Base-by-base conservation (phyloP, 2,888 invertebrate species). In the Luffia ferchaultella region DNA sequence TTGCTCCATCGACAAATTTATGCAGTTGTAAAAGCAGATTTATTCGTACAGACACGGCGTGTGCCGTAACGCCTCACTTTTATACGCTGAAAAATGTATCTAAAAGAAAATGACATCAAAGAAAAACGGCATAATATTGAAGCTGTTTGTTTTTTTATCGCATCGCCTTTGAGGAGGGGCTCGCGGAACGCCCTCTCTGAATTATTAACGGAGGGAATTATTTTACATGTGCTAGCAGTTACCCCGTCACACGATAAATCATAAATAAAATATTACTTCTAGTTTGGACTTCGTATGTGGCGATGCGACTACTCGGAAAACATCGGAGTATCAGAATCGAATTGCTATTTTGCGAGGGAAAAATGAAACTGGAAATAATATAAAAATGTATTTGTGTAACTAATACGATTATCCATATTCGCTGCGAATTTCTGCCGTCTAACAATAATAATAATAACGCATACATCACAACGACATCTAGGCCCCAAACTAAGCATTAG, bases 1-100 rank as follows among this genome's bases (percentile, higher is more conserved):
- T 72, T 69, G 73, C 70, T 74, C 68, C 69, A 79, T 76, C 72
- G 79, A 79, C 75, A 77, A 77, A 77, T 79, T 78, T 78, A 80
- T 79, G 75, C 70, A 70, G 77, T 73, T 78, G 73, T 79, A 72
- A 74, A 74, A 66, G 65, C 65, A 66, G 73, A 78, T 79, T 79
- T 78, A 77, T 78, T 68, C 63, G 65, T 64, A 47, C 30, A 16
- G n/a, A 3, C 16, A 45, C 45, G 30, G 5, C 5, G 30, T 12
- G 30, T 12, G 30, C 12, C 30, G 30, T 30, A 30, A 30, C 30
- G 30, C 30, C 30, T 12, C 30, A 12, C 5, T 30, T 30, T 7
- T 30, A 30, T 30, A 30, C 30, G 62, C 62, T 67, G 75, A 76
- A 76, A 73, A 73, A 71, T 74, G 71, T 73, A 77, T 68, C 70